Base-by-base conservation (phyloP, 2,888 invertebrate genomes). In the Liposcelis brunnea region DNA sequence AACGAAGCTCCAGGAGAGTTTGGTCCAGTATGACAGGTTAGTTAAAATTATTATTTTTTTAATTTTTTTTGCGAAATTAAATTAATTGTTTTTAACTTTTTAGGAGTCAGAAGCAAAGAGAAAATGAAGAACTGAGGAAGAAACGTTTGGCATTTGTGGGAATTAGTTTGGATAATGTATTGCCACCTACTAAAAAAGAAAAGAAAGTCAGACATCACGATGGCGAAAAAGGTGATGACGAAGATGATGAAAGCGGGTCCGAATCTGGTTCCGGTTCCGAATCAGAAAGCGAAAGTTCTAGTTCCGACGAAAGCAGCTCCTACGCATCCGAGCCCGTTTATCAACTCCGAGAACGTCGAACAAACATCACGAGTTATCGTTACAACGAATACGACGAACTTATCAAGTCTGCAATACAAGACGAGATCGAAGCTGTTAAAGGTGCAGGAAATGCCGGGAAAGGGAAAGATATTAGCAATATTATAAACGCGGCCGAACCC, bases 371-470 rank as follows among this genome's bases (percentile, higher is more conserved):
- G 46, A 86, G 82, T 60, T 82, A 84, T 57, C 75, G 81, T 15
- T 82, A 91, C 54, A 84, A 86, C 59, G 94, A 95, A 62, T 97
- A 86, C 65, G 97, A 97, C 60, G 84, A 93, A 26, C 75, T 95
- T 61, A 95, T 97, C 54, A 85, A 89, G 59, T 87, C 86, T 34
- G 95, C 95, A 8, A 80, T 89, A 52, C 77, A 78, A 65, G 77
- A 73, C 54, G 31, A 34, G 10, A 16, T 15, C 12, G 19, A 40
- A 16, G 12, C 12, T 7, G n/a, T 18, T 5, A 40, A 4, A 47
- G 80, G 82, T 19, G 80, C 81, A 1, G 85, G 87, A 1, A 82
- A 81, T 61, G 75, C 80, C 54, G 81, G 82, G 1, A 71, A 86
- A 16, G 91, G 93, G 1, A 93, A 93, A 61, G 90, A 93, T 61